Evolutionary conservation across 2,113 vertebrate genomes (phyloP), one percentile per base, ranked within the genome.

Genomic region (Erythrocercus mccallii): DNA sequence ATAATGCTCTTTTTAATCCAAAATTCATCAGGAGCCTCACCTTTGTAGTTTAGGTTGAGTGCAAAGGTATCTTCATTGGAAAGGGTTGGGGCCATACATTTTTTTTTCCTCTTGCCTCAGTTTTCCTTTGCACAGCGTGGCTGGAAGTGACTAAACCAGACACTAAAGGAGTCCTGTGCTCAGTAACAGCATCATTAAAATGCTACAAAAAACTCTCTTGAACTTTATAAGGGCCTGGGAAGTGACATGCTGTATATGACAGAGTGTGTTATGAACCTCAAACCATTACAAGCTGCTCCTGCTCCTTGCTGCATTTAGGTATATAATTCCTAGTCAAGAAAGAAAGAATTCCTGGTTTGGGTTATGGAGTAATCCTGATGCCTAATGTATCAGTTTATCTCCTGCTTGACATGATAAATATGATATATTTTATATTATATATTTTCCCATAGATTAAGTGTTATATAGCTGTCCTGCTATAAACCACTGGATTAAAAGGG

Each of bases 361-460:
- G 23, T 78, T 66, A 58, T 4, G 3, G 58, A 90, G 40, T 37
- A 79, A 92, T 72, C 62, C 70, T 58, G 74, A 78, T 5, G 53
- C 70, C 33, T 58, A 33, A 62, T 11, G 12, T 28, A 81, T 31
- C 31, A 2, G 6, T 70, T 81, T 62, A 33, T 45, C 38, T 85
- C 45, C 40, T 81, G n/a, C 30, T 53, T 30, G 19, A 50, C 90
- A 91, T n/a, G 27, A 51, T 42, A 78, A 86, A 38, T 12, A 66
- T 1, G 0, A 64, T 4, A 0, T 13, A 40, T n/a, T n/a, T n/a
- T n/a, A 38, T 12, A 66, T 1, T 0, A 64, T 4, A 0, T 13
- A 40, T 77, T 56, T 44, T 65, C 27, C 53, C 68, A 40, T 0
- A 64, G 44, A 92, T 79, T 23, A 76, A 57, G 19, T 20, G 23